Evolutionary conservation across 2,888 invertebrate genomes (phyloP).

Genomic region (Sacculina carcini): DNA sequence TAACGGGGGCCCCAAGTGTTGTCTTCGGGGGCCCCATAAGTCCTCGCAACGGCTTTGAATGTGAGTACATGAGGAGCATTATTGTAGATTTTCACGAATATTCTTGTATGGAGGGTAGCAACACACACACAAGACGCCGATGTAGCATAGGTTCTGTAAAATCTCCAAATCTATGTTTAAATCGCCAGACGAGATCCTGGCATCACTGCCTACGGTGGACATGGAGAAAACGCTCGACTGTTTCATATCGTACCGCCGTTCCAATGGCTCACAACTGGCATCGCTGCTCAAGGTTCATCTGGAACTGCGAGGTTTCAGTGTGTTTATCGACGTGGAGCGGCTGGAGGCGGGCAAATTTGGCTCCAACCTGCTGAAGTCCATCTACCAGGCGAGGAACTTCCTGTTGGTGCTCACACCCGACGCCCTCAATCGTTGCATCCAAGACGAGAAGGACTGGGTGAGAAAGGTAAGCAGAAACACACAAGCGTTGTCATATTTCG

Average conservation of each 20-base stretch:
- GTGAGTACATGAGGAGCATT: too few species aligned
- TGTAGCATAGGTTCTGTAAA: too few species aligned
- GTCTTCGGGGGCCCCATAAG: too few species aligned
- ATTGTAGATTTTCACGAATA: too few species aligned
- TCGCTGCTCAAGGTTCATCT: conserved; percentile 80
- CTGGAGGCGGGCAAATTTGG: conserved; percentile 97
- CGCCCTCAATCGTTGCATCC: conserved; percentile 75
- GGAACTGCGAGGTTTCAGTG: conserved; percentile 77
- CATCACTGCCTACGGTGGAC: conserved; percentile 9
- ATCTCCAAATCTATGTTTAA: background rate
- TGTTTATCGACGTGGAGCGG: conserved; percentile 93
- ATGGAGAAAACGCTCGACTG: conserved; percentile 72
- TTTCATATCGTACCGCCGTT: conserved; percentile 88
- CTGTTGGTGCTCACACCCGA: conserved; percentile 81
- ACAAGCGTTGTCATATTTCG: too few species aligned
- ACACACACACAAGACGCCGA: too few species aligned
- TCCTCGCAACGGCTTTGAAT: too few species aligned
- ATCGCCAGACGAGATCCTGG: conserved; percentile 8
- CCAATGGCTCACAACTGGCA: conserved; percentile 88
- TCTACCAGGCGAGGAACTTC: conserved; percentile 87
- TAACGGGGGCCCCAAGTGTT: too few species aligned
- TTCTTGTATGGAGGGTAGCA: too few species aligned
- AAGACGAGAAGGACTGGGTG: conserved; percentile 95
- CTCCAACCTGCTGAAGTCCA: conserved; percentile 85
- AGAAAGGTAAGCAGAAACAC: conserved; percentile 53